A percentile compares a stretch with the other conserved stretches of the same genome.
phyloP scores from a whole-genome alignment of 2,888 invertebrate species.

The Teleogryllus oceanicus region DNA sequence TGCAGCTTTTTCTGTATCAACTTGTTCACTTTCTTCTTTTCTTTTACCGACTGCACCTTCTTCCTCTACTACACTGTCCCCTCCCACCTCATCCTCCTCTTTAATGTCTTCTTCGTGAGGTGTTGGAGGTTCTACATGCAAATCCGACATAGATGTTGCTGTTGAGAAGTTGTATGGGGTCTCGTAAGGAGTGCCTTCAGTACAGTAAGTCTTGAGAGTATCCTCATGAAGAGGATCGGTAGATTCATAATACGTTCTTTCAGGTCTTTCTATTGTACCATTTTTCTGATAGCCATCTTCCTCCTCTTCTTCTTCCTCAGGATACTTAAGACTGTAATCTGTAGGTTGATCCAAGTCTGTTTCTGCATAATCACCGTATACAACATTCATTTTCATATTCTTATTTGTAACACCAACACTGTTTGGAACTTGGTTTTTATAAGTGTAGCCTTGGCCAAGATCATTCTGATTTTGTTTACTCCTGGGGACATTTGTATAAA shows the following conservation, averaged over 20 bases:
- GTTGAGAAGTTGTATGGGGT: conserved; percentile 77
- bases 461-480: conserved; percentile 33
- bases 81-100: conserved; percentile 25
- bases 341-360: conserved; percentile 90
- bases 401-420: conserved; percentile 38
- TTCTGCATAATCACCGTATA: conserved; percentile 71
- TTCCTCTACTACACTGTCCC: conserved; percentile 32
- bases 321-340: conserved; percentile 84
- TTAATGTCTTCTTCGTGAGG: conserved; percentile 29
- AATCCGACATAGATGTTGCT: conserved; percentile 84
- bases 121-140: conserved; percentile 53
- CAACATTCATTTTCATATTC: conserved; percentile 41
- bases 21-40: conserved; percentile 34
- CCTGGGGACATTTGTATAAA: conserved; percentile 20
- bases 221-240: conserved; percentile 61
- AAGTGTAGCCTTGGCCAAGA: conserved; percentile 31
- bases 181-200: conserved; percentile 85
- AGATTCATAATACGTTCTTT: conserved; percentile 32
- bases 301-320: conserved; percentile 70
- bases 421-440: conserved; percentile 27
- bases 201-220: conserved; percentile 85
- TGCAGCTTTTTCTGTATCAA: conserved; percentile 46
- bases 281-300: conserved; percentile 30
- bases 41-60: not conserved
- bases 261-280: conserved; percentile 37